Conservation (phyloP, 2,888 invertebrate species). For the Lutraria lutraria region DNA sequence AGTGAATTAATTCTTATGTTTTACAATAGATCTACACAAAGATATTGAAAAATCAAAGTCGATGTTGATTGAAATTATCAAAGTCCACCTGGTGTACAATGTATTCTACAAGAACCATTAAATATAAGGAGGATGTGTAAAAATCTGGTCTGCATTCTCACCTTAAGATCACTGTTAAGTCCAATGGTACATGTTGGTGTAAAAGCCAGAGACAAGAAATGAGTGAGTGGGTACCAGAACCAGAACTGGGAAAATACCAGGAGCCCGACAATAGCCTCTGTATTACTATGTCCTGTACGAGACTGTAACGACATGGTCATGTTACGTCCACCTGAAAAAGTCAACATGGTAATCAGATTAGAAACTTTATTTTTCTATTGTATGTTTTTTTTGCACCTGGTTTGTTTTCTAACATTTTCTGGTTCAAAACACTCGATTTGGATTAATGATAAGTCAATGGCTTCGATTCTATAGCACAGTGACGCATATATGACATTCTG, state of each 20-base stretch:
- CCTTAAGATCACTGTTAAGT: constrained; percentile 95
- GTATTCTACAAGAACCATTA: too few species aligned
- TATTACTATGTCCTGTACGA: constrained; percentile 98
- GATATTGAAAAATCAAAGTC: too few species aligned
- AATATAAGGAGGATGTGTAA: too few species aligned
- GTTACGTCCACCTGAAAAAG: constrained; percentile 93
- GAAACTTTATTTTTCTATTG: background rate
- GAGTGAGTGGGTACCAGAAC: constrained; percentile 99
- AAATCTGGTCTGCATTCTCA: constrained; percentile 73
- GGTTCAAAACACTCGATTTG: too few species aligned
- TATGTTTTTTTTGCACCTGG: background rate
- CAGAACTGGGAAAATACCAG: constrained; percentile 99
- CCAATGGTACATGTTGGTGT: constrained; percentile 98
- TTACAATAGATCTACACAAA: too few species aligned
- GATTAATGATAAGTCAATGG: too few species aligned
- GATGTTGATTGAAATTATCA: too few species aligned
- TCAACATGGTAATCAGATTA: background rate
- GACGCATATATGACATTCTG: too few species aligned
- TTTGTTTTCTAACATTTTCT: background rate
- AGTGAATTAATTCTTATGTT: too few species aligned
- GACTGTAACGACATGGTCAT: constrained; percentile 98
- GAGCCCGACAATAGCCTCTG: constrained; percentile 98
- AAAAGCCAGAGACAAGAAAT: constrained; percentile 97
- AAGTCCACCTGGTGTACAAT: too few species aligned
- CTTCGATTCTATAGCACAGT: too few species aligned